These are phyloP conservation scores for Gobiocypris rarus DNA, from an alignment of 2,113 vertebrate species.

Conservation along the genomic window DNA sequence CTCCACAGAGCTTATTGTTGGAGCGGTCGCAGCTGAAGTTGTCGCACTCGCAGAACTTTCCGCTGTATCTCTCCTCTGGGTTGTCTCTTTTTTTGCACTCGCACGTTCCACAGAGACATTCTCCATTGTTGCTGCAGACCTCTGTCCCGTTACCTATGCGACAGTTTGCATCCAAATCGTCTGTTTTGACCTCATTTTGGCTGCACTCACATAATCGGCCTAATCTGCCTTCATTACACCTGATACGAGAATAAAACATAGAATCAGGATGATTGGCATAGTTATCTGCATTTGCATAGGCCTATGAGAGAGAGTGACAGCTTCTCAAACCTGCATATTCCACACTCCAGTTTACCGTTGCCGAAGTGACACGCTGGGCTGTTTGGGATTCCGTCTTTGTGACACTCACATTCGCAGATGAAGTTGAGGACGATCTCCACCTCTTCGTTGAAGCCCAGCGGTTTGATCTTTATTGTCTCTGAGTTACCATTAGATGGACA, in stretches of 20 bases:
- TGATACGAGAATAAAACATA: constrained; percentile 55
- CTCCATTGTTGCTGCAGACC: constrained; percentile 95
- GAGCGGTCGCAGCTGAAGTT: constrained; percentile 98
- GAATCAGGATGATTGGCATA: neutral
- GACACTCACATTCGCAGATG: constrained; percentile 91
- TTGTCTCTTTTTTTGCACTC: constrained; percentile 94
- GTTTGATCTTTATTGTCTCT: constrained; percentile 88
- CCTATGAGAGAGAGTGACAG: neutral
- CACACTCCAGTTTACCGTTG: constrained; percentile 93
- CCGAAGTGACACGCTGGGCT: constrained; percentile 81
- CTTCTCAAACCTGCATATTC: constrained; percentile 89
- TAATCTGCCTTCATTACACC: constrained; percentile 93
- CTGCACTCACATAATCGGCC: constrained; percentile 92
- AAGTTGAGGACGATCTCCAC: constrained; percentile 90
- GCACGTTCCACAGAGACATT: constrained; percentile 95
- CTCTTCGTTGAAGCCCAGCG: constrained; percentile 92
- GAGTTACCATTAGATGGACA: constrained; percentile 81
- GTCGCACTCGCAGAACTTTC: constrained; percentile 95
- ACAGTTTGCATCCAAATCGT: constrained; percentile 96
- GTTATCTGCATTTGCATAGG: neutral
- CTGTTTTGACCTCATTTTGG: constrained; percentile 90
- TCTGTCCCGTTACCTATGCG: constrained; percentile 89
- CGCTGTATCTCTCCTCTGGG: constrained; percentile 88
- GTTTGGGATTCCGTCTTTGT: constrained; percentile 73
- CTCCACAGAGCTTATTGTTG: constrained; percentile 94